Percentiles rank a stretch among this genome's conserved stretches.
These are phyloP conservation scores for Chrysochloris asiatica DNA, from an alignment of 2,113 vertebrate species.

Conservation along the genomic window DNA sequence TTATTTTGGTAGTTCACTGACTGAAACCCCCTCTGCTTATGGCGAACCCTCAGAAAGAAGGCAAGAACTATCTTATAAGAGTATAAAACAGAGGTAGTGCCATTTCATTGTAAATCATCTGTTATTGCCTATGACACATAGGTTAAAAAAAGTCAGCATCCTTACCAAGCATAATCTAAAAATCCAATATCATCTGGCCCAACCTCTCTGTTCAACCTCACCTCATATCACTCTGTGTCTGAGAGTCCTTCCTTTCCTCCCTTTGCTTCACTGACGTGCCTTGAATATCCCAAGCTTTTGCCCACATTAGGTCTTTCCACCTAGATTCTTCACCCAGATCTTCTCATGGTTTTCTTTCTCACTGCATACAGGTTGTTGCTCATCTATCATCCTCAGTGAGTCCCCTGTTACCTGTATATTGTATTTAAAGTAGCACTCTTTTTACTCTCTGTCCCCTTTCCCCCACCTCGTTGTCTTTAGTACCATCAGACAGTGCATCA, in stretches of 20 bases:
- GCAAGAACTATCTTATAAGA: conserved; percentile 13
- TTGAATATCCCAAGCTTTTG: not conserved
- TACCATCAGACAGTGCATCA: not conserved
- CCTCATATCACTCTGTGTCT: not conserved
- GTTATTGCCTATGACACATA: not conserved
- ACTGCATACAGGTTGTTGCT: not conserved
- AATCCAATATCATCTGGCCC: not conserved
- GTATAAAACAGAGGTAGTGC: not conserved
- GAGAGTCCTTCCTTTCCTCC: not conserved
- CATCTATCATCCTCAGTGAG: not conserved
- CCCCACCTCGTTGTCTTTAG: not conserved
- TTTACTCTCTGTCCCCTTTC: not conserved
- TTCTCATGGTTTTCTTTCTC: not conserved
- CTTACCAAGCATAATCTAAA: not conserved
- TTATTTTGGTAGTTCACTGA: not conserved
- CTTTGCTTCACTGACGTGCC: not conserved
- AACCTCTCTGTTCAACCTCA: not conserved
- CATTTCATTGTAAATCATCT: not conserved
- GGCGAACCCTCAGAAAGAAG: not conserved
- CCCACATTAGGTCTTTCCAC: not conserved
- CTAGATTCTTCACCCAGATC: not conserved
- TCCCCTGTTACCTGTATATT: not conserved
- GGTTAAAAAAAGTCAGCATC: not conserved
- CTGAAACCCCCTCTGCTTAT: not conserved
- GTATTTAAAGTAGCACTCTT: not conserved